phyloP scores from a whole-genome alignment of 2,888 invertebrate species.

The Drosophila pseudotakahashii region DNA sequence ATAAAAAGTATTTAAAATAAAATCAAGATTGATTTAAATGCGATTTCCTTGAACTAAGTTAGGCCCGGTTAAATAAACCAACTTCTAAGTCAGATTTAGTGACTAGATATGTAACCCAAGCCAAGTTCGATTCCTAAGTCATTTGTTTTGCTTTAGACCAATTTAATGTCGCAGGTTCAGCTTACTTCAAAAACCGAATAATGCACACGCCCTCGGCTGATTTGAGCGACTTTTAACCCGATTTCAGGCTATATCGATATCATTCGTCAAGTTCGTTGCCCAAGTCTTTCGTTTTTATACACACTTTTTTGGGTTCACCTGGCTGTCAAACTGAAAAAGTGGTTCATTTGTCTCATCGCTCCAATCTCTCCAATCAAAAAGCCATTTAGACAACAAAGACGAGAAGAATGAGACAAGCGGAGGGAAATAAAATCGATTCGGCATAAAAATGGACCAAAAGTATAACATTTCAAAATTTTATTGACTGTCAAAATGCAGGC shows the following conservation, averaged over 20 bases:
- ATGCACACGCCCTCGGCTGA: not conserved
- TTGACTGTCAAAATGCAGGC: constrained; percentile 77
- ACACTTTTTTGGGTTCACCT: constrained; percentile 19
- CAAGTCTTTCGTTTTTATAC: constrained; percentile 62
- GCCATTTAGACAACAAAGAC: constrained; percentile 64
- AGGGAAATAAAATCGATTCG: constrained; percentile 60
- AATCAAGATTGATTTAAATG: not conserved
- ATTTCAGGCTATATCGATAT: constrained; percentile 18
- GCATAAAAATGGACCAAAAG: constrained; percentile 64
- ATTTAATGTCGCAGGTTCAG: not conserved
- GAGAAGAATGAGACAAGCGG: constrained; percentile 15
- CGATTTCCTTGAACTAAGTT: not conserved
- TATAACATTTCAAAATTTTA: constrained; percentile 81
- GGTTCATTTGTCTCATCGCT: constrained; percentile 69
- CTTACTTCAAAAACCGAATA: not conserved
- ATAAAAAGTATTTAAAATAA: not conserved
- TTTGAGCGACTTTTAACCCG: constrained; percentile 3
- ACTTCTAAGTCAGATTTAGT: not conserved
- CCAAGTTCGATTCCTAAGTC: constrained; percentile 67
- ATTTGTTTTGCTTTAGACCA: constrained; percentile 45
- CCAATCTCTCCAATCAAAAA: constrained; percentile 79
- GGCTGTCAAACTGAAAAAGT: constrained; percentile 76
- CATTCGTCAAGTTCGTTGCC: constrained; percentile 66
- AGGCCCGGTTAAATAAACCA: not conserved
- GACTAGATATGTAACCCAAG: not conserved